Percentiles rank a stretch among this genome's conserved stretches.
Conservation (phyloP, 2,113 vertebrate genomes). For the Phoxinus phoxinus region DNA sequence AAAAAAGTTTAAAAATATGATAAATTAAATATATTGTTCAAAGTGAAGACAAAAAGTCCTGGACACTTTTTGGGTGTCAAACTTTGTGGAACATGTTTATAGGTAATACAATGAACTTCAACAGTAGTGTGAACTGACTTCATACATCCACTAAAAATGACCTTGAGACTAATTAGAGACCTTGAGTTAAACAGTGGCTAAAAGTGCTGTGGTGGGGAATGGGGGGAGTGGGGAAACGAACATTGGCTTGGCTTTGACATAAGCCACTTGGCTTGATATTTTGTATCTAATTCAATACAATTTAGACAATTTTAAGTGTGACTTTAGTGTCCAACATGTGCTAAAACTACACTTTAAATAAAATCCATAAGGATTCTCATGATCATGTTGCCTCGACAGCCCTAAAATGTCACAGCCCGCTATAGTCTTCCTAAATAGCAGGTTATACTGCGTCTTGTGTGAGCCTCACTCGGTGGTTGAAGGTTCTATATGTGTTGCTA, state of each 20-base stretch:
- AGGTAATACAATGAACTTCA: not conserved
- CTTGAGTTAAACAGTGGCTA: too few relatives aligned
- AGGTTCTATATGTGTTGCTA: not conserved
- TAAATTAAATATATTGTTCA: not conserved
- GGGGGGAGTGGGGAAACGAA: too few relatives aligned
- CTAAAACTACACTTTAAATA: not conserved
- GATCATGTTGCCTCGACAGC: not conserved
- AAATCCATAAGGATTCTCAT: not conserved
- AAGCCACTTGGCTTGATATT: not conserved
- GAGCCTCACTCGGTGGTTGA: too few relatives aligned
- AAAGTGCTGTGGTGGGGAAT: too few relatives aligned
- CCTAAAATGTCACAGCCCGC: not conserved
- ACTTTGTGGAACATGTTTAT: not conserved
- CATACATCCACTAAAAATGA: not conserved
- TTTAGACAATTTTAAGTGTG: not conserved
- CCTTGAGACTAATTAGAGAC: not conserved
- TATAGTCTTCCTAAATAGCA: too few relatives aligned
- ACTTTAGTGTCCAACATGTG: not conserved
- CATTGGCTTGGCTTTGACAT: not conserved
- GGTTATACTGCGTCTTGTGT: too few relatives aligned
- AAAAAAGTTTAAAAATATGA: not conserved
- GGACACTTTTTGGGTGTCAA: not conserved
- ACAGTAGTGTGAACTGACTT: not conserved
- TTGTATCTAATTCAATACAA: not conserved
- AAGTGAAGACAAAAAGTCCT: not conserved